These are phyloP conservation scores for Philypnodon macrostomus DNA, from an alignment of 2,797 vertebrate genomes.

Conservation along the genomic window DNA sequence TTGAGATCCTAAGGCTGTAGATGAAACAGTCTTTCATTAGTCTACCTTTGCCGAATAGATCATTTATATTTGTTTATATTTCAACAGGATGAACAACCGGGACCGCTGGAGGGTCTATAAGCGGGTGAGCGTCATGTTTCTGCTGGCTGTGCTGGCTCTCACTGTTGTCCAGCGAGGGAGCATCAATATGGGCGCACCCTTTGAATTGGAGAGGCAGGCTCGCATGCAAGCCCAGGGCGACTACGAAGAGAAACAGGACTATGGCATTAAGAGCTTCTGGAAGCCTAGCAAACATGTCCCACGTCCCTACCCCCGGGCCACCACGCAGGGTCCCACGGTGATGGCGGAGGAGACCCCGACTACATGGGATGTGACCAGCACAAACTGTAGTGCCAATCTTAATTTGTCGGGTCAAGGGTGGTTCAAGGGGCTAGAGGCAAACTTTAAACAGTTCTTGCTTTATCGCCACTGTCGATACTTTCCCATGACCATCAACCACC, in stretches of 20 bases:
- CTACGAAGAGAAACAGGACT: constrained; percentile 39
- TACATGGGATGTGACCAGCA: constrained; percentile 83
- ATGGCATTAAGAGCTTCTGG: constrained; percentile 78
- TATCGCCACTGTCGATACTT: constrained; percentile 94
- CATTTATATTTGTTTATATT: constrained; percentile 1
- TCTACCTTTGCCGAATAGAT: not conserved
- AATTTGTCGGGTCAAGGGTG: constrained; percentile 83
- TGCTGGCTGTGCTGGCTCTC: constrained; percentile 81
- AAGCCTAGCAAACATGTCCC: constrained; percentile 51
- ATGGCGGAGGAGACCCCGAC: constrained; percentile 14
- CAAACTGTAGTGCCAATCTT: constrained; percentile 86
- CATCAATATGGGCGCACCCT: constrained; percentile 68
- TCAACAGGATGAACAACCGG: constrained; percentile 77
- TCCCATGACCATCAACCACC: constrained; percentile 90
- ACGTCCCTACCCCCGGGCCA: not conserved
- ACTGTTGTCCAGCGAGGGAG: constrained; percentile 82
- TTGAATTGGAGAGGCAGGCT: constrained; percentile 70
- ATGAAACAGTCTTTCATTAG: not conserved
- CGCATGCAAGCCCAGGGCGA: constrained; percentile 45
- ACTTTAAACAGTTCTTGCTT: constrained; percentile 88
- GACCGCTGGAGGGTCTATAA: constrained; percentile 82
- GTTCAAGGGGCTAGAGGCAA: constrained; percentile 83
- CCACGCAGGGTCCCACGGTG: constrained; percentile 4
- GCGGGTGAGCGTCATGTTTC: constrained; percentile 77
- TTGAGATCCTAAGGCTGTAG: not conserved